Evolutionary conservation across 1,140 invertebrate genomes (phyloP), one percentile per base, ranked within the genome.

Genomic region (Microplitis demolitor): DNA sequence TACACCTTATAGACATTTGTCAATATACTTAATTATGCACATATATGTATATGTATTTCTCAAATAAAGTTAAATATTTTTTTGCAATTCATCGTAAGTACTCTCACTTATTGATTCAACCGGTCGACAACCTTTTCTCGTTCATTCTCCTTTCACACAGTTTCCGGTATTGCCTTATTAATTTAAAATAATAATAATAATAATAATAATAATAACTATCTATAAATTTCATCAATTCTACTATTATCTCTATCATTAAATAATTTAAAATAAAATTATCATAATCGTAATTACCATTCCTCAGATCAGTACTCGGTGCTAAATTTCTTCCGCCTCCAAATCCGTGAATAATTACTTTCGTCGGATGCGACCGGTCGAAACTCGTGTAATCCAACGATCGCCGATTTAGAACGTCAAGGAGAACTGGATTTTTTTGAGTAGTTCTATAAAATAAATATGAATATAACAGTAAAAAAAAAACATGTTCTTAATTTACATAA

Each of bases 291-390:
- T 81, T 83, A 89, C 89, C 89, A 76, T 92, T 90, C 63, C 94
- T 87, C 81, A 95, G 89, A 84, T 95, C 93, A 1, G 94, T 94
- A 83, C 93, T 95, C 0, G 94, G 94, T 4, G 92, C 91, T 16
- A 93, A 87, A 79, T 92, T 92, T 66, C 93, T 86, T 0, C 94
- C 94, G 0, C 94, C 94, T 0, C 93, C 93, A 78, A 95, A 95
- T 13, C 94, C 94, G 79, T 95, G 94, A 13, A 95, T 93, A 11
- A 95, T 90, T 5, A 95, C 90, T 87, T 95, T 95, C 0, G 93
- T 94, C 0, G 92, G 91, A 84, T 95, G 89, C 0, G 87, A 89
- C 0, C 89, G 88, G 82, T 95, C 93, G 79, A 94, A 95, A 72
- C 89, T 90, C 0, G 92, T 93, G 39, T 89, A 88, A 71, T 91